Percentiles rank a stretch among this genome's conserved stretches.
These are phyloP conservation scores for Probosciger aterrimus DNA, from an alignment of 2,113 vertebrate species.

Conservation along the genomic window DNA sequence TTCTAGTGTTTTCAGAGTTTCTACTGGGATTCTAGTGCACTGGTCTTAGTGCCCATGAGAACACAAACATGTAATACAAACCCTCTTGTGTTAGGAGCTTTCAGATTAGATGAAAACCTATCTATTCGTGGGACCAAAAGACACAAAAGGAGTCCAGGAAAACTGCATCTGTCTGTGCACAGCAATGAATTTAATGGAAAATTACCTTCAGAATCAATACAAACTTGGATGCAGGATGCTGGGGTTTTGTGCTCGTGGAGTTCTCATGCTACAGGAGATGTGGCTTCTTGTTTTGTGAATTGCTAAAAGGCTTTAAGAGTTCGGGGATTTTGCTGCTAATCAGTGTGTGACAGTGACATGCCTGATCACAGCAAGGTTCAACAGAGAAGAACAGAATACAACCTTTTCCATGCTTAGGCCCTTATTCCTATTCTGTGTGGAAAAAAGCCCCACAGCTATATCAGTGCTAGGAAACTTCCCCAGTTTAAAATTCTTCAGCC, in stretches of 20 bases:
- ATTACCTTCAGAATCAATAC: conserved; percentile 33
- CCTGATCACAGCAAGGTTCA: conserved; percentile 8
- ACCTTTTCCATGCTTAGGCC: not conserved
- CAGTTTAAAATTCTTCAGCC: not conserved
- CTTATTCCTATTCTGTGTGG: not conserved
- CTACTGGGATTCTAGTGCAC: not conserved
- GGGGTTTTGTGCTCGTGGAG: not conserved
- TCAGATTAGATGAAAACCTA: conserved; percentile 35
- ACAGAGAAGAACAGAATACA: not conserved
- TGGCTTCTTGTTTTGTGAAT: not conserved
- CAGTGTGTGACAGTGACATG: not conserved
- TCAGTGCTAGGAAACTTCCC: not conserved
- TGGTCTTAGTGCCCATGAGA: not conserved
- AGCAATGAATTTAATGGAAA: conserved; percentile 40
- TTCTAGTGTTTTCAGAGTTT: not conserved
- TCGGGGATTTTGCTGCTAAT: not conserved
- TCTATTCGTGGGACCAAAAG: not conserved
- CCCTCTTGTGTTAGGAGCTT: not conserved
- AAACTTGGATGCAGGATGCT: not conserved
- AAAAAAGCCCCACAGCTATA: not conserved
- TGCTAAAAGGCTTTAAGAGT: not conserved
- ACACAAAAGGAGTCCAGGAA: conserved; percentile 11
- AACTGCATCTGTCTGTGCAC: not conserved
- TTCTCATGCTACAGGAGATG: conserved; percentile 17
- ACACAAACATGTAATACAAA: conserved; percentile 6